Evolutionary conservation across 2,113 vertebrate genomes (phyloP).

Genomic region (Crotalus viridis): DNA sequence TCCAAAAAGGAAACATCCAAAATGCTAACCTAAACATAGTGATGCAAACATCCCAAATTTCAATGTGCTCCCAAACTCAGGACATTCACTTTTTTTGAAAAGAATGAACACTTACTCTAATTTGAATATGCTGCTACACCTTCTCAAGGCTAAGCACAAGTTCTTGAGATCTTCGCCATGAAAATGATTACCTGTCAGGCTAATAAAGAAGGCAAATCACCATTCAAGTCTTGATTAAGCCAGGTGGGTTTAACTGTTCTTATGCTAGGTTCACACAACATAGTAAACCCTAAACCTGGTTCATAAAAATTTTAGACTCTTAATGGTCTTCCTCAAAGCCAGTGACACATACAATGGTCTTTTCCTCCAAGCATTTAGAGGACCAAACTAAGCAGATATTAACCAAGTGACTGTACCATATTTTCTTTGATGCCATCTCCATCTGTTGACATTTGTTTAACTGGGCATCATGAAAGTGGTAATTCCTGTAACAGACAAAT

Average conservation of each 20-base stretch:
- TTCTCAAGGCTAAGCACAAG: slow-evolving; percentile 65
- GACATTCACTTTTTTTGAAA: not conserved
- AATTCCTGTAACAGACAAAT: not conserved
- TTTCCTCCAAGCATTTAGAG: not conserved
- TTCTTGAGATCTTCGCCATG: slow-evolving; percentile 55
- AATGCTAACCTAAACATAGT: not conserved
- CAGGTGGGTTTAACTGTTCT: not conserved
- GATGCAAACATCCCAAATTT: not conserved
- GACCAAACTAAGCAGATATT: not conserved
- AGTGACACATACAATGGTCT: rapidly evolving
- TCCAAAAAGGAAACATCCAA: not conserved
- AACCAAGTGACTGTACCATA: slow-evolving; percentile 43
- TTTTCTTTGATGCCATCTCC: not conserved
- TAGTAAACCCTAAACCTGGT: not conserved
- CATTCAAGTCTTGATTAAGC: not conserved
- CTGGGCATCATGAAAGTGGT: not conserved
- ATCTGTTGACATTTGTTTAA: slow-evolving; percentile 7
- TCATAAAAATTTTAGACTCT: not conserved
- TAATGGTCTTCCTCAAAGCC: not conserved
- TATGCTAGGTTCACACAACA: not conserved
- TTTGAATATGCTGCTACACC: slow-evolving; percentile 54
- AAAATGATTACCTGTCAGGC: slow-evolving; percentile 72
- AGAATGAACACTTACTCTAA: slow-evolving; percentile 75
- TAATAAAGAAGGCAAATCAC: slow-evolving; percentile 38
- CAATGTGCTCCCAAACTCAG: not conserved